phyloP scores from a whole-genome alignment of 2,888 invertebrate species.

The Odontothrips loti region DNA sequence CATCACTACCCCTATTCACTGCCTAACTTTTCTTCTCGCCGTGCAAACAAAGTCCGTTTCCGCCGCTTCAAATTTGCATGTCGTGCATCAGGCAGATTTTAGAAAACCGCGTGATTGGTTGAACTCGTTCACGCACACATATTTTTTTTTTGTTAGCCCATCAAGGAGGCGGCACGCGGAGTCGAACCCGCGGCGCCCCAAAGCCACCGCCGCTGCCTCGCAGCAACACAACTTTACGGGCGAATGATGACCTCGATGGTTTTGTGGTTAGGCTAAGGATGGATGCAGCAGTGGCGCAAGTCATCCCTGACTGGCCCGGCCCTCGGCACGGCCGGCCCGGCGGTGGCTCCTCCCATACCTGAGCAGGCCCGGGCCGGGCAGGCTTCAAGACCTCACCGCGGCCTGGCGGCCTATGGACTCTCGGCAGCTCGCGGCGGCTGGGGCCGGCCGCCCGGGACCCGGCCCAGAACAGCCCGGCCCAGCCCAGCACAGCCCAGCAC shows the following conservation, averaged over 20 bases:
- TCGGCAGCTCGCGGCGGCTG: too few species aligned
- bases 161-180: not conserved
- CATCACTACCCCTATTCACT: too few species aligned
- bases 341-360: not conserved
- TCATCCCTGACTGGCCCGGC: not conserved
- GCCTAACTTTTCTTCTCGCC: too few species aligned
- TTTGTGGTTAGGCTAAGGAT: constrained; percentile 20
- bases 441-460: too few species aligned
- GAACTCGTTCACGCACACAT: too few species aligned
- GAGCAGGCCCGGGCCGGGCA: not conserved
- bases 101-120: too few species aligned
- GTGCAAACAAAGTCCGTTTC: too few species aligned
- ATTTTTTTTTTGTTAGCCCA: too few species aligned
- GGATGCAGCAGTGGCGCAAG: constrained; percentile 22
- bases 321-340: not conserved
- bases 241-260: constrained; percentile 10
- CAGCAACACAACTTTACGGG: not conserved
- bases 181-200: constrained; percentile 7
- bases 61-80: too few species aligned
- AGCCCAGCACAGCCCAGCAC: not conserved
- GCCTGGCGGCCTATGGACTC: too few species aligned
- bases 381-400: not conserved
- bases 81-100: too few species aligned
- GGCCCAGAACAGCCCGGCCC: not conserved
- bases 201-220: too few species aligned